Percentiles rank a stretch among this genome's conserved stretches.
Conservation (phyloP, 2,888 invertebrate genomes). For the Meteorus cinctellus region DNA sequence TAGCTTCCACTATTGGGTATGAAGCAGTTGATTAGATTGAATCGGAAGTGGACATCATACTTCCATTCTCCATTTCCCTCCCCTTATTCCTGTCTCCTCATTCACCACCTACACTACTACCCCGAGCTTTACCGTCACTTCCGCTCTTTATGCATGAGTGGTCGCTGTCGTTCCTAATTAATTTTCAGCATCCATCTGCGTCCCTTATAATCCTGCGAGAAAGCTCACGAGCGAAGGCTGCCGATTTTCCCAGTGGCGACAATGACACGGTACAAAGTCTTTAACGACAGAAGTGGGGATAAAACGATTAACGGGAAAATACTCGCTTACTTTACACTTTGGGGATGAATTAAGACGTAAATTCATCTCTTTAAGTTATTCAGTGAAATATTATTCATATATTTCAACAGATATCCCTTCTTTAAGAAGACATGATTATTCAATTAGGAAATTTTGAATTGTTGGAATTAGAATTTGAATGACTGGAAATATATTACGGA, state of each 20-base stretch:
- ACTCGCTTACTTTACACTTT: slow-evolving; percentile 58
- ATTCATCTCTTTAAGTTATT: not conserved
- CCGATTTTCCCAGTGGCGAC: slow-evolving; percentile 57
- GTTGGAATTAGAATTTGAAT: no score
- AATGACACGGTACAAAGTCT: slow-evolving; percentile 40
- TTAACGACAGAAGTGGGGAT: slow-evolving; percentile 53
- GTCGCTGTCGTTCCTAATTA: slow-evolving; percentile 58
- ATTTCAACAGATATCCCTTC: not conserved
- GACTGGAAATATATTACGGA: no score
- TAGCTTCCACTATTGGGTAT: slow-evolving; percentile 3
- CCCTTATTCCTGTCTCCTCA: slow-evolving; percentile 3
- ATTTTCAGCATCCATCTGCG: slow-evolving; percentile 52
- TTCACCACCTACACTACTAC: not conserved
- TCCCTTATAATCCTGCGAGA: slow-evolving; percentile 51
- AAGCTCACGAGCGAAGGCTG: slow-evolving; percentile 45
- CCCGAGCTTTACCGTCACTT: not conserved
- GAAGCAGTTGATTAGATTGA: slow-evolving; percentile 5
- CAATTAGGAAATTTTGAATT: not conserved
- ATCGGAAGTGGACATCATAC: slow-evolving; percentile 22
- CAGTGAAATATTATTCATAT: slow-evolving; percentile 4
- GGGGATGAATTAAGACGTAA: slow-evolving; percentile 2
- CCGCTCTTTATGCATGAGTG: slow-evolving; percentile 30
- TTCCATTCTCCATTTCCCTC: slow-evolving; percentile 10
- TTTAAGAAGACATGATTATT: not conserved
- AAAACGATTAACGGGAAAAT: slow-evolving; percentile 69